phyloP scores from a whole-genome alignment of 1,140 invertebrate species.

The Anagrus nilaparvatae region DNA sequence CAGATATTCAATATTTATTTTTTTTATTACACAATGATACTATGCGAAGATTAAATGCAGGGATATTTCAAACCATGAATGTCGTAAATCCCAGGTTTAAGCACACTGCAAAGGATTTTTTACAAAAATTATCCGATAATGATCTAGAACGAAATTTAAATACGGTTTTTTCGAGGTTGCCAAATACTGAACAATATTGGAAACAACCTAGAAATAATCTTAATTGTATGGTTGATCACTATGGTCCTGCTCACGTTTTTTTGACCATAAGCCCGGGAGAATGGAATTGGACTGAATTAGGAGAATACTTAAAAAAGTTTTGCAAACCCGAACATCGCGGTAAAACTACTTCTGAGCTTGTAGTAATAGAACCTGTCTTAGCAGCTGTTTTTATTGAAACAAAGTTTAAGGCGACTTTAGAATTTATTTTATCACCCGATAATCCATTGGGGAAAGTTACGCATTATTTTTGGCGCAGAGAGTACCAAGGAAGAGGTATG shows the following conservation, averaged over 20 bases:
- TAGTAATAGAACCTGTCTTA: conserved; percentile 21
- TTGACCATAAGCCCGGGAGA: conserved; percentile 30
- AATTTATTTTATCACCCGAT: conserved; percentile 19
- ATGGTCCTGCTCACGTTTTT: conserved; percentile 28
- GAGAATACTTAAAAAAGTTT: conserved; percentile 15
- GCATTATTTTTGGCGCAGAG: conserved; percentile 20
- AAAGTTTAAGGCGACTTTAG: conserved; percentile 20
- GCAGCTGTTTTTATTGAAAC: conserved; percentile 20
- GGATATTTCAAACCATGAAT: no score
- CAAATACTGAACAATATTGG: conserved; percentile 20
- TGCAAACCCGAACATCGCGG: conserved; percentile 12
- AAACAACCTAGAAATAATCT: conserved; percentile 9
- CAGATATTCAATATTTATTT: no score
- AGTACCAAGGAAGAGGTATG: conserved; percentile 19
- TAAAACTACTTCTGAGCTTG: conserved; percentile 16
- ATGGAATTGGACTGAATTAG: conserved; percentile 24
- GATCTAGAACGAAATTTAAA: no score
- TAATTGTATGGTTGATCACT: background rate
- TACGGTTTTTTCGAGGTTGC: conserved; percentile 17
- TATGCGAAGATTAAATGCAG: no score
- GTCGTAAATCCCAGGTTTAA: no score
- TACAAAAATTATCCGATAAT: no score
- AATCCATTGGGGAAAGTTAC: conserved; percentile 19
- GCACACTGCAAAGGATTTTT: no score
- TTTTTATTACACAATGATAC: no score